Evolutionary conservation across 2,113 vertebrate species (phyloP).

Genomic region (Pleuronectes platessa): DNA sequence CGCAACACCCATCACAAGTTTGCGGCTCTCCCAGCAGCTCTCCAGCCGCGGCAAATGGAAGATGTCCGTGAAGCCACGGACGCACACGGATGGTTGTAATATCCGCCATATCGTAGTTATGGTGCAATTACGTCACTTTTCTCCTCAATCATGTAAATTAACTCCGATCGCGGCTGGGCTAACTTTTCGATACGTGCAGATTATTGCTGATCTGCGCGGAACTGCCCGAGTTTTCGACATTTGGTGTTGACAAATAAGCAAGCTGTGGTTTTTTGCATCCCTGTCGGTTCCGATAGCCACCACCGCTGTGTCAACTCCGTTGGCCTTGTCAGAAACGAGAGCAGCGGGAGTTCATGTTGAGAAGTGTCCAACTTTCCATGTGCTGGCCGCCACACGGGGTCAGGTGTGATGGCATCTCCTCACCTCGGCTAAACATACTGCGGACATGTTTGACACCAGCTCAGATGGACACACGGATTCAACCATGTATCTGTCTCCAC

Average conservation of each 20-base stretch:
- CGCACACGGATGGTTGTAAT: constrained; percentile 22
- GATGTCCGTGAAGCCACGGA: constrained; percentile 33
- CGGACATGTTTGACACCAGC: constrained; percentile 1
- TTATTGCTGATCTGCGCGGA: constrained; percentile 18
- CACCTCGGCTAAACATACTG: constrained; percentile 18
- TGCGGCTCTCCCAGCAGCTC: constrained; percentile 52
- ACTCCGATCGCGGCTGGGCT: constrained; percentile 47
- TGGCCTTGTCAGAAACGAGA: constrained; percentile 47
- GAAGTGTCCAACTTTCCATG: constrained; percentile 69
- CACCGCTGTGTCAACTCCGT: constrained; percentile 40
- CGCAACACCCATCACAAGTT: constrained; percentile 76
- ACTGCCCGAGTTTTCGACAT: constrained; percentile 30
- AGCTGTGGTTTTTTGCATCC: not conserved
- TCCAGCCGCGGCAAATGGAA: constrained; percentile 52
- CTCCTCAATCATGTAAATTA: constrained; percentile 69
- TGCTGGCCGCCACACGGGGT: constrained; percentile 45
- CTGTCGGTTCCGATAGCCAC: constrained; percentile 7
- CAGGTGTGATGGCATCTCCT: constrained; percentile 65
- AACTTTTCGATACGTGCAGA: constrained; percentile 62
- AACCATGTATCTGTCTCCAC: not conserved
- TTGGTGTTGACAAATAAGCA: constrained; percentile 42
- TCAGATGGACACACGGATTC: not conserved
- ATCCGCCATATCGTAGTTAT: constrained; percentile 60
- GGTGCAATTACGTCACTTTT: constrained; percentile 78
- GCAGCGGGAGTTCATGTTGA: constrained; percentile 45